phyloP scores from a whole-genome alignment of 2,888 invertebrate species.

The Melinaea menophilus region DNA sequence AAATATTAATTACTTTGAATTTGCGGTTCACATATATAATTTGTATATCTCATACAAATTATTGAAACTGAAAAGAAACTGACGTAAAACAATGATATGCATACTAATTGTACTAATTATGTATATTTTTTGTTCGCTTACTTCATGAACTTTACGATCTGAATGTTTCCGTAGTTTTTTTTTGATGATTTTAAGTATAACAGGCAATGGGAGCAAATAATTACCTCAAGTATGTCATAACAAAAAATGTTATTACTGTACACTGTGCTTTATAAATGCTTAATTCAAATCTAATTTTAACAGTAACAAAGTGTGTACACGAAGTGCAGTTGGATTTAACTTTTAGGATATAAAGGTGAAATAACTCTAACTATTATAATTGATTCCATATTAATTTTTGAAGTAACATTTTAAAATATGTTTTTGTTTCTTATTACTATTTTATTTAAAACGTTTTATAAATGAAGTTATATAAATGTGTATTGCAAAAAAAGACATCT shows the following conservation, averaged over 20 bases:
- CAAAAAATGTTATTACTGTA: slow-evolving; percentile 66
- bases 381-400: neutral
- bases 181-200: slow-evolving; percentile 47
- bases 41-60: no score
- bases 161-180: slow-evolving; percentile 15
- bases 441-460: neutral
- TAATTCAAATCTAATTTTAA: slow-evolving; percentile 60
- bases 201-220: slow-evolving; percentile 51
- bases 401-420: neutral
- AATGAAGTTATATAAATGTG: neutral
- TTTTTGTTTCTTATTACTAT: neutral
- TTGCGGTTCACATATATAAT: no score
- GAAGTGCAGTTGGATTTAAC: slow-evolving; percentile 50
- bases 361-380: slow-evolving; percentile 7
- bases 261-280: slow-evolving; percentile 69
- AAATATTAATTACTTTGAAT: no score
- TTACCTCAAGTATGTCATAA: slow-evolving; percentile 65
- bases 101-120: slow-evolving; percentile 52
- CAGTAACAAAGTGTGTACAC: slow-evolving; percentile 59
- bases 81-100: slow-evolving; percentile 18
- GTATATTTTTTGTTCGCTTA: slow-evolving; percentile 31
- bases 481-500: no score
- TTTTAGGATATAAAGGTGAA: slow-evolving; percentile 36
- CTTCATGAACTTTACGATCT: neutral
- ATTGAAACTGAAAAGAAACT: neutral